phyloP scores from a whole-genome alignment of 2,797 vertebrate species.

The Parauchenoglanis ngamensis region DNA sequence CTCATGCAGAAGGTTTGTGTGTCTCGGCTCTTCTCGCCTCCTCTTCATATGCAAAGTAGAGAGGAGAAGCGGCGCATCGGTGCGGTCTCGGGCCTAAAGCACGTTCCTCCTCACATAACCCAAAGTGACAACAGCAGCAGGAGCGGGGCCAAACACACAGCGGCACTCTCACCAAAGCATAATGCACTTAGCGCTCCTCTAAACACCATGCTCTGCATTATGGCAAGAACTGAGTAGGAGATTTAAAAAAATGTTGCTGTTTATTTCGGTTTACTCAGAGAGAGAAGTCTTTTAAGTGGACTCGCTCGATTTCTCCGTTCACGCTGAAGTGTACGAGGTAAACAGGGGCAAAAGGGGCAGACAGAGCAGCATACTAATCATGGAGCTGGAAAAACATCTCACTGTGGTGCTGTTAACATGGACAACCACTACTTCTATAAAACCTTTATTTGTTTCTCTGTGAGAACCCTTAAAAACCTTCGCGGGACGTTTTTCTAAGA shows the following conservation, averaged over 20 bases:
- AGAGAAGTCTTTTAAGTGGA: constrained; percentile 69
- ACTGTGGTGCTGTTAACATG: not conserved
- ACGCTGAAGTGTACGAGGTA: constrained; percentile 55
- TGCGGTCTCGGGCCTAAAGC: constrained; percentile 71
- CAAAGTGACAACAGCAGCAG: constrained; percentile 75
- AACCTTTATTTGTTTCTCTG: not conserved
- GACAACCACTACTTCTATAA: not conserved
- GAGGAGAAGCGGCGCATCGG: constrained; percentile 61
- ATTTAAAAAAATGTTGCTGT: constrained; percentile 76
- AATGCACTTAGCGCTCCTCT: constrained; percentile 79
- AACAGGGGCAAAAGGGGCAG: constrained; percentile 53
- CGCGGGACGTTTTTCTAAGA: not conserved
- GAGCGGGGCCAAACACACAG: constrained; percentile 44
- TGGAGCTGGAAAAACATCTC: not conserved
- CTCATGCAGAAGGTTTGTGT: constrained; percentile 19
- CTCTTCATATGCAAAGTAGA: constrained; percentile 82
- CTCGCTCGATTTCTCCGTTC: constrained; percentile 55
- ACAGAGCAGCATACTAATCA: constrained; percentile 43
- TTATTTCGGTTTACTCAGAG: constrained; percentile 71
- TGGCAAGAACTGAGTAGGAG: constrained; percentile 67
- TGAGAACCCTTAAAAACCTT: not conserved
- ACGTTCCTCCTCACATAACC: constrained; percentile 80
- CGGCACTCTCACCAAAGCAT: constrained; percentile 69
- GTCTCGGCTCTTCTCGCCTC: constrained; percentile 70
- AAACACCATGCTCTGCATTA: constrained; percentile 77